phyloP scores from a whole-genome alignment of 35 echinoderm and acorn worm species.

The Heliocidaris tuberculata region DNA sequence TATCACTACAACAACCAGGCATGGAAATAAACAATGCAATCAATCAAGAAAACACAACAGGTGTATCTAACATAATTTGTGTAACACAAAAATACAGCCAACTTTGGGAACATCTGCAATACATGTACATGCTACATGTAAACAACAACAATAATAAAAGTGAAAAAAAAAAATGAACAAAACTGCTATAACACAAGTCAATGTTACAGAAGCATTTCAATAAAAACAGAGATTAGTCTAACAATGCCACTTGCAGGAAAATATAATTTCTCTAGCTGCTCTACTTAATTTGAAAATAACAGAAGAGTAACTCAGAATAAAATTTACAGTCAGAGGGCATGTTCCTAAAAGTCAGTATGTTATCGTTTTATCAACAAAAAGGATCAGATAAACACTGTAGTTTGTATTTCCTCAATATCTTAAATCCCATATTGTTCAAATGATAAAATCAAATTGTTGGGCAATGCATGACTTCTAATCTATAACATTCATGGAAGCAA shows the following conservation, averaged over 20 bases:
- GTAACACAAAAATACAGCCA: background rate
- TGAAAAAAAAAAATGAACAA: background rate
- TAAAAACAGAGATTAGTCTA: background rate
- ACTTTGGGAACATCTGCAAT: background rate
- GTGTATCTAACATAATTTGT: background rate
- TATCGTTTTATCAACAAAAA: background rate
- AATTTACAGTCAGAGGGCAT: too few relatives aligned
- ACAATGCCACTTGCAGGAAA: too few relatives aligned
- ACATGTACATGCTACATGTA: background rate
- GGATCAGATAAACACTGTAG: background rate
- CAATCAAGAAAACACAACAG: background rate
- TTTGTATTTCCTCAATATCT: background rate
- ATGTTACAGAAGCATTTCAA: background rate
- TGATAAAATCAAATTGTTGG: background rate
- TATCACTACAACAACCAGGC: background rate
- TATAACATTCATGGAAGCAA: too few relatives aligned
- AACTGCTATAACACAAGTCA: background rate
- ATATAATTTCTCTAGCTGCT: too few relatives aligned
- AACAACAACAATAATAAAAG: background rate
- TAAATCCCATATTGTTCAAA: background rate
- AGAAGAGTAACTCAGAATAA: too few relatives aligned
- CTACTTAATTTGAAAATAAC: too few relatives aligned
- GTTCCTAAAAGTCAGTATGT: background rate
- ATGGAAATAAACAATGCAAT: background rate
- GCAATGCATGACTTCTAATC: background rate